Percentiles rank a stretch among this genome's conserved stretches.
Evolutionary conservation across 1,140 invertebrate species (phyloP).

Genomic region (Tribolium castaneum): DNA sequence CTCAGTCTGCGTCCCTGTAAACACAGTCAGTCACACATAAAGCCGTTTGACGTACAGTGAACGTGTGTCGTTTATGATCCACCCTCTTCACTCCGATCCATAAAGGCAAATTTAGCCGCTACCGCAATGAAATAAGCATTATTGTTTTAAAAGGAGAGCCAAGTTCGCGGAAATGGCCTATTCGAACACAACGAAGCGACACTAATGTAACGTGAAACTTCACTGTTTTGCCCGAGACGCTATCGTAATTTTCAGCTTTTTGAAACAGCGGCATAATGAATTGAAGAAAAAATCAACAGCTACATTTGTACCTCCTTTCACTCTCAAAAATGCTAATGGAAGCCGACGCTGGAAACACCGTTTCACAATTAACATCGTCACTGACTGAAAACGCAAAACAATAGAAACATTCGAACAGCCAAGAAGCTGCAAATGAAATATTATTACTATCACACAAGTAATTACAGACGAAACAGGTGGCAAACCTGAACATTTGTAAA

Average conservation of each 20-base stretch:
- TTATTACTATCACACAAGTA: no score
- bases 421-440: no score
- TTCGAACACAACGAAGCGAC: constrained; percentile 20
- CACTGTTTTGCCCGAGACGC: background rate
- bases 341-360: background rate
- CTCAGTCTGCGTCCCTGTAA: constrained; percentile 18
- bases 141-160: constrained; percentile 34
- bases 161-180: constrained; percentile 33
- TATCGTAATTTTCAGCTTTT: constrained; percentile 2
- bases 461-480: no score
- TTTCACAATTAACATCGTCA: no score
- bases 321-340: background rate
- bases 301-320: background rate
- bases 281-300: background rate
- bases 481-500: no score
- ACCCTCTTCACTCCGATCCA: constrained; percentile 16
- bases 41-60: constrained; percentile 26
- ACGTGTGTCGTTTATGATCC: constrained; percentile 16
- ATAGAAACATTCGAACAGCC: no score
- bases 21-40: constrained; percentile 31
- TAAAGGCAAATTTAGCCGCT: constrained; percentile 24
- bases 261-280: background rate
- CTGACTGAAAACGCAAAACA: no score
- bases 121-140: constrained; percentile 32
- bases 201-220: constrained; percentile 24